Base-by-base conservation (phyloP, 1,140 invertebrate genomes). In the Idris sp. region DNA sequence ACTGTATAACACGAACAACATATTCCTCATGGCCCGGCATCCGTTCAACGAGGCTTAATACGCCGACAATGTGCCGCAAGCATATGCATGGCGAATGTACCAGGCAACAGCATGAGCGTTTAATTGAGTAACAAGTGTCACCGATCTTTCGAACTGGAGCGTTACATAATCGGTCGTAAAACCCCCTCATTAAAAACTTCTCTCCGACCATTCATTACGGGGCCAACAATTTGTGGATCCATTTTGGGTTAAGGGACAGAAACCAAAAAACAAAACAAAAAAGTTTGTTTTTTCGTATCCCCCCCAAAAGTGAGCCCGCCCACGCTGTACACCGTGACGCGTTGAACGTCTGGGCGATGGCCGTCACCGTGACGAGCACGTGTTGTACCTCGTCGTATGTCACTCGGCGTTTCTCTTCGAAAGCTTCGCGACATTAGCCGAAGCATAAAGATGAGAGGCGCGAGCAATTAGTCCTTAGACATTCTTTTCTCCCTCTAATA, bases 321-420 rank as follows among this genome's bases (percentile, higher is more conserved):
- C 82, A 85, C 83, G 79, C 81, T 64, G 71, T 79, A 80, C 51
- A 80, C 75, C 76, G 77, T 78, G 58, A 73, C 68, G 73, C 62
- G 75, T 76, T 67, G n/a, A 79, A 79, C 77, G 83, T 83, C 83
- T 85, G 80, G 81, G 76, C 76, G 84, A 85, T 85, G 84, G 84
- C 80, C 84, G 85, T 83, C 82, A 86, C 81, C 84, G 82, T 86
- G 85, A 87, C 83, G 85, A 83, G 83, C 86, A 86, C 85, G 85
- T 85, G 86, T 83, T 64, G 77, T 81, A 81, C 76, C 80, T 84
- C 81, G 82, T 76, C 79, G 83, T 84, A 79, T 81, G 85, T 83
- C 84, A 86, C 73, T 84, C 75, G 80, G 48, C 76, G n/a, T n/a
- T 62, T 68, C 65, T 77, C 67, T 74, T 76, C n/a, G n/a, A n/a